A percentile compares a stretch with the other conserved stretches of the same genome.
Conservation (phyloP, 2,888 invertebrate genomes). For the Caenorhabditis zanzibari region DNA sequence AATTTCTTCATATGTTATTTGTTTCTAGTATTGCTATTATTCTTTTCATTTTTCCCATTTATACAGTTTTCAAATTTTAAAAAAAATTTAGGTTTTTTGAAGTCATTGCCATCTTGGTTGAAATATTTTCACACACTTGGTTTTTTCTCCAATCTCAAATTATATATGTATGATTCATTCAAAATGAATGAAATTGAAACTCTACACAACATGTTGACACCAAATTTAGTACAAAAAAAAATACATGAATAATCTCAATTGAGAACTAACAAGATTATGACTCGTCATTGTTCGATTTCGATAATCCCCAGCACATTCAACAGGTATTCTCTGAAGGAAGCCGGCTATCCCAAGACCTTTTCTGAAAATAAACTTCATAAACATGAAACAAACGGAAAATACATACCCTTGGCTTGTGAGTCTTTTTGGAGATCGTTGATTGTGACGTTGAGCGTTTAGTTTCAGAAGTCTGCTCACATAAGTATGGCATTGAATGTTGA, state of each 20-base stretch:
- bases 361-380: not conserved
- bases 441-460: not conserved
- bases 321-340: not conserved
- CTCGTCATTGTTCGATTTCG: not conserved
- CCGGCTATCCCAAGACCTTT: conserved; percentile 18
- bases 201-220: no score
- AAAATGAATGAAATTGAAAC: no score
- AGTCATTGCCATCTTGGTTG: no score
- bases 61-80: no score
- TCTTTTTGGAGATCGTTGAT: not conserved
- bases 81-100: no score
- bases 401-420: conserved; percentile 4
- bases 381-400: not conserved
- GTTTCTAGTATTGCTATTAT: no score
- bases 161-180: no score
- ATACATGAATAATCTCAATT: not conserved
- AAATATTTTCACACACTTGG: no score
- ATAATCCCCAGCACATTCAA: not conserved
- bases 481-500: not conserved
- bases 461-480: not conserved
- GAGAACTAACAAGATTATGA: not conserved
- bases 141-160: no score
- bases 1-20: no score
- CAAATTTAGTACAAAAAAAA: no score
- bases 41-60: no score